Base-by-base conservation (phyloP, 2,888 invertebrate genomes). In the Caenorhabditis japonica region DNA sequence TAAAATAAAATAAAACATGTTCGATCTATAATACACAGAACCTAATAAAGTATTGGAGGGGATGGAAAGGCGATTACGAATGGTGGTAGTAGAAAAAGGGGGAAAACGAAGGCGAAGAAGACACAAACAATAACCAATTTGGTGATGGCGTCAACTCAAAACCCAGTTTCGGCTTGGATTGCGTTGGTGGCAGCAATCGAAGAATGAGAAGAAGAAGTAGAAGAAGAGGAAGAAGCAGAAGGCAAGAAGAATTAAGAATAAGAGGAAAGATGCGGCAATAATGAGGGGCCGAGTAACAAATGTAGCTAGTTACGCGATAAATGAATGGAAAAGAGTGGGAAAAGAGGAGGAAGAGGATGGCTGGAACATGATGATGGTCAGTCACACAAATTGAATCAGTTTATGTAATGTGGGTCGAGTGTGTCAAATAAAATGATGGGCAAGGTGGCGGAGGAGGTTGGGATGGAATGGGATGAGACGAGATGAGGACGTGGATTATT, bases 331-430 rank as follows among this genome's bases (percentile, higher is more conserved):
- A n/a, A n/a, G n/a, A 56, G 46, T 53, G 15, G 27, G 27, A 46
- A 27, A 8, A 10, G 19, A 4, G 19, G 34, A 34, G n/a, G n/a
- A 52, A 53, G 33, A 52, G 56, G 56, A 49, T 56, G 55, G 56
- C 55, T 64, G 64, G 64, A 64, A 64, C 56, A 36, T 52, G 43
- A n/a, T 30, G 30, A 30, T 7, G 30, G 30, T 7, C 7, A 10
- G 30, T n/a, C 5, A 12, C 23, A 41, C 66, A 66, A 66, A 66
- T 66, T 66, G 66, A 66, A 66, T 66, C 66, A 66, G 66, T 56
- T 66, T 66, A n/a, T n/a, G n/a, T n/a, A 66, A 66, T 66, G 66
- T 66, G 66, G 66, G 66, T 66, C 66, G 66, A 66, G 66, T 66
- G 64, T 41, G 43, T 39, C 36, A 51, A 19, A 23, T n/a, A 51